These are phyloP conservation scores for Mergus octosetaceus DNA, from an alignment of 2,797 vertebrate genomes.

Conservation along the genomic window DNA sequence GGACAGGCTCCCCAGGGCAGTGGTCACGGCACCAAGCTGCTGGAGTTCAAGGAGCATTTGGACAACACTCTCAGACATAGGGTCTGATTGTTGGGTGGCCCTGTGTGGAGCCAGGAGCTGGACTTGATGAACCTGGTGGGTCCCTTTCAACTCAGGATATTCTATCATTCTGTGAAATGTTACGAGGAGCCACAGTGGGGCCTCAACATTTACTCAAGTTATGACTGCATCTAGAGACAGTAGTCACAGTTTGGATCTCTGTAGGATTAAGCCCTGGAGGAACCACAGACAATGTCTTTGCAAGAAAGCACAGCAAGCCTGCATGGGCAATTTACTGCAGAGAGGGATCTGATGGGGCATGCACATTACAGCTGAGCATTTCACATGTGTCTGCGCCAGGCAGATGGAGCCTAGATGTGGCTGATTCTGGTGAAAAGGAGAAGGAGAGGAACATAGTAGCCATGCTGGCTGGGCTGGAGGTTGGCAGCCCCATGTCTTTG, in stretches of 20 bases:
- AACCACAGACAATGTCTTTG: not conserved
- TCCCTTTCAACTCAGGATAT: too few species aligned
- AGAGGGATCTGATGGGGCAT: not conserved
- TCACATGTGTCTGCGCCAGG: not conserved
- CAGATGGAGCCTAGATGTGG: not conserved
- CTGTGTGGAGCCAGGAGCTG: too few species aligned
- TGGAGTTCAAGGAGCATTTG: too few species aligned
- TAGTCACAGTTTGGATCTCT: not conserved
- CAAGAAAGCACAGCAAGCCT: not conserved
- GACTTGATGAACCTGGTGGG: too few species aligned
- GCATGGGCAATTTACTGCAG: not conserved
- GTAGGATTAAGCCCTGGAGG: not conserved
- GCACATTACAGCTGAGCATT: rapidly evolving
- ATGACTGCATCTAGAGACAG: not conserved
- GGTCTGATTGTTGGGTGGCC: too few species aligned
- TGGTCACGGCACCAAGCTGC: too few species aligned
- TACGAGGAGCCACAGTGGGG: not conserved
- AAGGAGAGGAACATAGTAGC: not conserved
- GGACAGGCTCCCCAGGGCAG: too few species aligned
- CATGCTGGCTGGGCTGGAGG: not conserved
- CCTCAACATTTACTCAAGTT: not conserved
- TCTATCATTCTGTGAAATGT: too few species aligned
- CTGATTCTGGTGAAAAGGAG: not conserved
- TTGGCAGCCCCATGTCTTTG: not conserved
- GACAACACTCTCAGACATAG: too few species aligned